These are phyloP conservation scores for Drosophila simulans DNA, from an alignment of 1,140 invertebrate species.

Conservation along the genomic window DNA sequence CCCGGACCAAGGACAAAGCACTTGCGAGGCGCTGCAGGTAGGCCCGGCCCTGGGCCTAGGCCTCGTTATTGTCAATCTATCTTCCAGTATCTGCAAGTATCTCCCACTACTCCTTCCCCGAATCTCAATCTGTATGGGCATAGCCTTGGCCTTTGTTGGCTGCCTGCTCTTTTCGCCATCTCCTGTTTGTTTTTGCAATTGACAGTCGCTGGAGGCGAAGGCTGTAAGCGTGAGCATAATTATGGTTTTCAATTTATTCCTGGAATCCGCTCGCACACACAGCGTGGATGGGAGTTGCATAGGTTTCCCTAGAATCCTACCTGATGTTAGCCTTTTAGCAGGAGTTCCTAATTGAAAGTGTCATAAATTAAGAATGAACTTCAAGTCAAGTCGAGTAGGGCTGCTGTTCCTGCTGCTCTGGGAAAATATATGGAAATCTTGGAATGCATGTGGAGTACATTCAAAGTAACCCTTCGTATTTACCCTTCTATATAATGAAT, in stretches of 20 bases:
- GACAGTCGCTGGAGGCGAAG: constrained; percentile 40
- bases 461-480: neutral
- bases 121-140: neutral
- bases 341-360: constrained; percentile 55
- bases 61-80: constrained; percentile 56
- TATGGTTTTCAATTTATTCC: constrained; percentile 75
- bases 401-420: constrained; percentile 55
- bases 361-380: constrained; percentile 61
- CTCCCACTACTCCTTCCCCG: constrained; percentile 3
- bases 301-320: constrained; percentile 51
- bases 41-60: neutral
- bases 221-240: constrained; percentile 73
- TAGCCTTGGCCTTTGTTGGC: constrained; percentile 26
- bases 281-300: constrained; percentile 1
- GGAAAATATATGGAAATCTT: constrained; percentile 19
- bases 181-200: constrained; percentile 66
- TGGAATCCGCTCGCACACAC: constrained; percentile 46
- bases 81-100: constrained; percentile 36
- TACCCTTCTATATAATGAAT: neutral
- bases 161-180: constrained; percentile 55
- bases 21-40: constrained; percentile 54
- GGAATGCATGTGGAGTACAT: neutral
- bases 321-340: constrained; percentile 45
- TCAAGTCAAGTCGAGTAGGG: constrained; percentile 50
- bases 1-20: constrained; percentile 46